Conservation (phyloP, 1,140 invertebrate genomes). For the Aphidius ervi region DNA sequence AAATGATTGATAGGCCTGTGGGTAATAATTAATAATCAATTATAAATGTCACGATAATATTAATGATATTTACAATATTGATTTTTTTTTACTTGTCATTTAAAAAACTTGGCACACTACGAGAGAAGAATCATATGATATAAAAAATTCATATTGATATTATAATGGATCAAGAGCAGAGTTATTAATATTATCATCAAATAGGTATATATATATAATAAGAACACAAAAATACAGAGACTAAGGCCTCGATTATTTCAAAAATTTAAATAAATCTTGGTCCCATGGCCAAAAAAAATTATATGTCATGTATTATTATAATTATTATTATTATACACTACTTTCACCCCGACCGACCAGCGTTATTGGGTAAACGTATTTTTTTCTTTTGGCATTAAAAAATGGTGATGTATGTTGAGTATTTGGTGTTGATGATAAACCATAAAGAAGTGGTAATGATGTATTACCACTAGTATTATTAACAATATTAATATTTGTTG, state of each 20-base stretch:
- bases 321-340: constrained; percentile 47
- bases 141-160: too few species aligned
- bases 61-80: too few species aligned
- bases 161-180: too few species aligned
- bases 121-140: neutral
- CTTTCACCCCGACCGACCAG: constrained; percentile 55
- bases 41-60: too few species aligned
- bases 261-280: neutral
- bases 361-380: constrained; percentile 59
- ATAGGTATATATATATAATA: neutral
- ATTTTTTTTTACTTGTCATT: neutral
- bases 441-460: constrained; percentile 55
- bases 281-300: constrained; percentile 15
- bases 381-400: constrained; percentile 58
- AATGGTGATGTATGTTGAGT: constrained; percentile 51
- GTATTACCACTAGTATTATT: constrained; percentile 51
- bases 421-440: constrained; percentile 51
- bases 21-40: too few species aligned
- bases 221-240: too few species aligned
- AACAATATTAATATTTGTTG: constrained; percentile 38
- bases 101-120: neutral
- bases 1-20: too few species aligned
- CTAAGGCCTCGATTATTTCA: too few species aligned
- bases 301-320: neutral
- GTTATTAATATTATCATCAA: too few species aligned